Evolutionary conservation across 1,140 invertebrate genomes (phyloP).

Genomic region (Drosophila melanica): DNA sequence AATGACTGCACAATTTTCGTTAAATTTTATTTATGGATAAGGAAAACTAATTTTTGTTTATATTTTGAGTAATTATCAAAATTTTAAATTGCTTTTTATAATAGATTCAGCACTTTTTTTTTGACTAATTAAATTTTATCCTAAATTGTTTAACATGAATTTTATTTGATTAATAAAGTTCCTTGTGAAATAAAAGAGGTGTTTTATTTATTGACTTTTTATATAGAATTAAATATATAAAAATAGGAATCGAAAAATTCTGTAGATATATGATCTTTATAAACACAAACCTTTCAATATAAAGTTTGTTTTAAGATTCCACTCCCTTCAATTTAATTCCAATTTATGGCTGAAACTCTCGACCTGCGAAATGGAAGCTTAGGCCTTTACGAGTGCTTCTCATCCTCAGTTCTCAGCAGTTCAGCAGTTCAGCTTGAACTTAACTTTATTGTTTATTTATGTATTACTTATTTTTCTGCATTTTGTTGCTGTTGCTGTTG

Average conservation of each 20-base stretch:
- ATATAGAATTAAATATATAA: not conserved
- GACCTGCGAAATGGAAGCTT: conserved; percentile 13
- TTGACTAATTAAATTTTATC: no score
- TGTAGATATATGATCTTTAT: not conserved
- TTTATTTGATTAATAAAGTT: no score
- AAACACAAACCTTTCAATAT: not conserved
- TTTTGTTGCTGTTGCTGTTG: conserved; percentile 29
- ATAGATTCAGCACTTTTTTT: no score
- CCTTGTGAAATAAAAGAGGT: no score
- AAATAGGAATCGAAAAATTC: not conserved
- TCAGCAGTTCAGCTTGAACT: conserved; percentile 35
- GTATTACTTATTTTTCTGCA: conserved; percentile 24
- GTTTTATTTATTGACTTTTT: not conserved
- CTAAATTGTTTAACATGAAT: no score
- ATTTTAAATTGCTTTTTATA: no score
- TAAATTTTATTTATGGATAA: no score
- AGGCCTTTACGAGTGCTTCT: conserved; percentile 22
- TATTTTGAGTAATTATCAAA: not conserved
- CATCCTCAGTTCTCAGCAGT: conserved; percentile 11
- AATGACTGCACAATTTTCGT: no score
- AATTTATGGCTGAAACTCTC: not conserved
- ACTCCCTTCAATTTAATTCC: conserved; percentile 1
- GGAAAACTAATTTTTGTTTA: no score
- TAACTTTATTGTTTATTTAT: conserved; percentile 73
- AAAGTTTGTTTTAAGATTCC: not conserved